Evolutionary conservation across 2,797 vertebrate species (phyloP).

Genomic region (Martes flavigula): DNA sequence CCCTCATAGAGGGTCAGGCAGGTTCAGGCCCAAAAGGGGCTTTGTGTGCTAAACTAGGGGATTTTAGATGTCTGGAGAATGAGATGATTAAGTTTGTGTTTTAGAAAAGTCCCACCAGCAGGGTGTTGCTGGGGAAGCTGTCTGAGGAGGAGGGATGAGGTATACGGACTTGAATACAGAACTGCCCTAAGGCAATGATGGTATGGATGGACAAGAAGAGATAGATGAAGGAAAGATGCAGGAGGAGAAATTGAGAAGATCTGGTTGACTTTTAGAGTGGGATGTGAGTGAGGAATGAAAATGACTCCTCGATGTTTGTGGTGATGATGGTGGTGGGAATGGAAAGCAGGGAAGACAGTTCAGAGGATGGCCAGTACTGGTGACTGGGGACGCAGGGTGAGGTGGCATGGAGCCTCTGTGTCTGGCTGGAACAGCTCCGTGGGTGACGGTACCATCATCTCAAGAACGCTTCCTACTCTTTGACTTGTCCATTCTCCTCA

Average conservation of each 20-base stretch:
- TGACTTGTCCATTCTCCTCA: not conserved
- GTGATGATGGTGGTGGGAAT: no score
- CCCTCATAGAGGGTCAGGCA: accelerated
- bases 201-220: not conserved
- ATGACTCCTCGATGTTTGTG: not conserved
- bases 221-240: not conserved
- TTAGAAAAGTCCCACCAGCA: not conserved
- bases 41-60: not conserved
- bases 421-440: not conserved
- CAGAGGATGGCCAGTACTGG: accelerated
- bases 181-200: not conserved
- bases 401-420: not conserved
- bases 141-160: not conserved
- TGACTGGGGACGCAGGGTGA: accelerated
- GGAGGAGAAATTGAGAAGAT: not conserved
- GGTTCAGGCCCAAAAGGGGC: not conserved
- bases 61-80: not conserved
- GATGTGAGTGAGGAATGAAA: not conserved
- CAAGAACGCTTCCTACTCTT: not conserved
- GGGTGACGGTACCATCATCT: not conserved
- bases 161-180: not conserved
- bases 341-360: not conserved
- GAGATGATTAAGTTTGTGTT: not conserved
- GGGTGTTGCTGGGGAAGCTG: not conserved
- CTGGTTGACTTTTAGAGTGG: not conserved